Base-by-base conservation (phyloP, 2,797 vertebrate species). In the Lates japonicus region DNA sequence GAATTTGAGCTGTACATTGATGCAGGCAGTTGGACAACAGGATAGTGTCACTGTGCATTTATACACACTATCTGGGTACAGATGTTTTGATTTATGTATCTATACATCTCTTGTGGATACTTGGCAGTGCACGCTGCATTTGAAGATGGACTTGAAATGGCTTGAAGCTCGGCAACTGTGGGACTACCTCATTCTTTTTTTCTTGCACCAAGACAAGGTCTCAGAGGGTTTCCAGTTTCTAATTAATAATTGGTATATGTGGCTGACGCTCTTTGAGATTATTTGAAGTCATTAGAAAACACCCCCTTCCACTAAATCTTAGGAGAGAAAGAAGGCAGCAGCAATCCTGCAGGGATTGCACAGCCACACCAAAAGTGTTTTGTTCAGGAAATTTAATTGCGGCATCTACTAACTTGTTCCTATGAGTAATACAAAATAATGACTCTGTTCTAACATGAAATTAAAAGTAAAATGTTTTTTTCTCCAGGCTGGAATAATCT, bases 361-460 rank as follows among this genome's bases (percentile, higher is more conserved):
- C 86, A 74, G 78, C 87, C 49, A 59, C 87, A 87, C 89, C 87
- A 86, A 92, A 83, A 91, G 87, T 90, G 89, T 94, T 95, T 93
- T 95, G 91, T 93, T 93, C 87, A 73, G 85, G 90, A 95, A 93
- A 95, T 95, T 92, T 95, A 95, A 96, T 96, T 96, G 94, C 90
- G 46, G 88, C 87, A 92, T 94, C 93, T 92, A 93, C 90, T 93
- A 90, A 90, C 89, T 74, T 88, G 92, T 91, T 94, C 95, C 94
- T 94, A 48, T 76, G 94, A 92, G 94, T 86, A 95, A 95, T 94
- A 93, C 90, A 93, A 90, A 92, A 95, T 94, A 94, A 95, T 93
- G 90, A 94, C 87, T 94, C 84, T 87, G 91, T 92, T 93, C 88
- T 89, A 91, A 95, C 87, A 92, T 84, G 82, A 93, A 93, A 95